Evolutionary conservation across 2,113 vertebrate genomes (phyloP), one percentile per base, ranked within the genome.

Genomic region (Alligator sinensis): DNA sequence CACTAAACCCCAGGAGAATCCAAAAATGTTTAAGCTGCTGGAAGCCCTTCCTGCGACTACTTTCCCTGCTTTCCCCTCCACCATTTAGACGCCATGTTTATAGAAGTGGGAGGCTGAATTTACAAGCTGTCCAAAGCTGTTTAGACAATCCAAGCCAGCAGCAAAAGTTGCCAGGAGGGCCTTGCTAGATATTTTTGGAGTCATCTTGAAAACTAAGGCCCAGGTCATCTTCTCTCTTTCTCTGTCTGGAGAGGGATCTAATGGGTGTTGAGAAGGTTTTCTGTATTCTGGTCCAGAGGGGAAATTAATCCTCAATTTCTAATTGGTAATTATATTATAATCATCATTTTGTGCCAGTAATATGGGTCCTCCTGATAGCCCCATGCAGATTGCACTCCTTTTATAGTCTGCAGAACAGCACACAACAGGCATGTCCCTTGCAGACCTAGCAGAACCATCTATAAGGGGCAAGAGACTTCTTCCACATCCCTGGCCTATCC

Each of bases 51-150:
- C 38, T 12, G 27, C 19, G 86, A 63, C 9, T n/a, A 22, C 84
- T 47, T 81, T 57, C 84, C 84, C 82, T 59, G 61, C 61, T 80
- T 91, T 62, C 95, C 54, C 22, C 92, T 79, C 82, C 14, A 55
- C 25, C 12, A 34, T 62, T 88, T 76, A 86, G n/a, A 90, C 55
- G 72, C 57, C 1, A 3, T 93, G 95, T 97, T 97, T 97, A 95
- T 84, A 89, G 82, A 93, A 57, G 82, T 75, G 27, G 28, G 68
- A 85, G 6, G 64, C 80, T 96, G 95, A 47, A 22, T 96, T 97
- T 95, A 96, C 84, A 83, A 80, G 3, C 82, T 1, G 60, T 16
- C 90, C 85, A 57, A 9, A 85, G 95, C 92, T 93, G 91, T 96
- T 97, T 89, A 96, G 70, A 74, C 70, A 47, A 47, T 74, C 47